Evolutionary conservation across 2,797 vertebrate species (phyloP), one percentile per base, ranked within the genome.

Genomic region (Neopelma chrysocephalum): DNA sequence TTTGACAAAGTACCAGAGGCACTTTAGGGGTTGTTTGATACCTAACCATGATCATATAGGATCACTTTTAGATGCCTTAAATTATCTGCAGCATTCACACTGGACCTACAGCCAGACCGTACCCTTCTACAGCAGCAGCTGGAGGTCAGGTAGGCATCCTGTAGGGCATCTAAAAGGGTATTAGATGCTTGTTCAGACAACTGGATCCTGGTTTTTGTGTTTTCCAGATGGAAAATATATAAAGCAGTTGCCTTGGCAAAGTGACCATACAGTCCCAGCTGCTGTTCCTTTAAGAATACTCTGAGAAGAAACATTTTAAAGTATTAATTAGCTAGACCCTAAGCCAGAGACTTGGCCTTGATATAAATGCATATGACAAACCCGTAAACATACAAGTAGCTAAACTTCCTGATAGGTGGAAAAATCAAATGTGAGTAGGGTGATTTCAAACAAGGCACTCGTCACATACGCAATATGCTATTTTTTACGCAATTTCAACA

Each of bases 221-320:
- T 68, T 88, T 93, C 76, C 76, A 92, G 61, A 61, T 69, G 87
- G 91, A 75, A 87, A 65, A 71, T 10, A 80, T 19, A 71, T 47
- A 68, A 77, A 76, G 36, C 19, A 48, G 47, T 91, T 93, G 54
- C 51, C 47, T 90, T 84, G 70, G 93, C 85, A 77, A 82, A 95
- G 25, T 77, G 82, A 78, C 69, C 70, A 94, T 85, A 72, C 29
- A 56, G 40, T 23, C 34, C 31, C 87, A 94, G 90, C 62, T 84
- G 93, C 77, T 93, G n/a, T 61, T 84, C 26, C 15, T 25, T 84
- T 73, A 71, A 69, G 88, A 89, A 72, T 66, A 90, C 6, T 64
- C n/a, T 6, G 40, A 81, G 53, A 84, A 79, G 80, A 82, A 94
- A 90, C 38, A 82, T n/a, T 89, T 84, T 57, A 56, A 76, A 60